A percentile compares a stretch with the other conserved stretches of the same genome.
phyloP scores from a whole-genome alignment of 1,140 invertebrate species.

The Hypothenemus hampei region DNA sequence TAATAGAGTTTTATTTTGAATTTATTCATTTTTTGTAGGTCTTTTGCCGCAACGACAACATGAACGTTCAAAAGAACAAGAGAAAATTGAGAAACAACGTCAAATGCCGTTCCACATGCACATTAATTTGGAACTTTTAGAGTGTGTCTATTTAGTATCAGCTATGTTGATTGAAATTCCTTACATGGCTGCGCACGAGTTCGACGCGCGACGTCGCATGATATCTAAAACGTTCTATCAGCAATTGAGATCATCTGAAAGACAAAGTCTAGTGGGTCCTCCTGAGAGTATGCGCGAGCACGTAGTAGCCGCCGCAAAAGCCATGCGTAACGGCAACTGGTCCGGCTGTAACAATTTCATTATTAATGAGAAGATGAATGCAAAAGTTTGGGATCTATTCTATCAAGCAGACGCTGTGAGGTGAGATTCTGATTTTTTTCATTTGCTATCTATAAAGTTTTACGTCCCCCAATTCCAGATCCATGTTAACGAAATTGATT shows the following conservation, averaged over 20 bases:
- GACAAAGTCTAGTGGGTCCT: conserved; percentile 93
- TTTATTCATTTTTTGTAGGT: conserved; percentile 15
- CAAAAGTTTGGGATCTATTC: conserved; percentile 98
- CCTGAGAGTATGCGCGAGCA: conserved; percentile 99
- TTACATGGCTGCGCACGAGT: conserved; percentile 98
- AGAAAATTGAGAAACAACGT: conserved; percentile 96
- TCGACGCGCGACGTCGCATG: conserved; percentile 93
- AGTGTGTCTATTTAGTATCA: conserved; percentile 98
- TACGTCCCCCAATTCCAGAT: conserved; percentile 47
- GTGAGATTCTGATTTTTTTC: background rate
- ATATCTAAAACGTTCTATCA: conserved; percentile 99
- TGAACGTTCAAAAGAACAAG: conserved; percentile 94
- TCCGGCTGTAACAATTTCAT: conserved; percentile 89
- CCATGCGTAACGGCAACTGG: conserved; percentile 99
- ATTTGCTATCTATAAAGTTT: background rate
- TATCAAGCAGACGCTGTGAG: conserved; percentile 85
- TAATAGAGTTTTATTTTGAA: background rate
- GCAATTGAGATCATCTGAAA: conserved; percentile 78
- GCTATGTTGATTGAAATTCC: conserved; percentile 99
- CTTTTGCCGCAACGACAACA: conserved; percentile 71
- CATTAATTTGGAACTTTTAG: conserved; percentile 96
- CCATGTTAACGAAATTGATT: conserved; percentile 89
- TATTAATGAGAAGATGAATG: conserved; percentile 99
- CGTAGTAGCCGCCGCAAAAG: conserved; percentile 96
- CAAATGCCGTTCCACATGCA: conserved; percentile 99